Conservation (phyloP, 2,797 vertebrate species). For the Myotis findleyi region DNA sequence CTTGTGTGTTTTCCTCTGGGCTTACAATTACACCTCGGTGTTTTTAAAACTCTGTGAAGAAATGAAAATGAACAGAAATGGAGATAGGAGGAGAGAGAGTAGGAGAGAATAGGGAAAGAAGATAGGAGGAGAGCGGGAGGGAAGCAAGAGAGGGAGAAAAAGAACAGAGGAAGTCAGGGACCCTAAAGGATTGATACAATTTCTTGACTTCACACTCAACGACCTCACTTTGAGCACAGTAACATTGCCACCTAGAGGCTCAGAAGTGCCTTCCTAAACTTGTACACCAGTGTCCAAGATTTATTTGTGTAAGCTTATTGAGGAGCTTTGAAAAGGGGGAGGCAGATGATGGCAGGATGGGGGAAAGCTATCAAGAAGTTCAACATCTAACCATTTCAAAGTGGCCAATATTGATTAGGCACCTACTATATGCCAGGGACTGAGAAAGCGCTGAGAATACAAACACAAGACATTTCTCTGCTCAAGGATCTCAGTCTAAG, state of each 20-base stretch:
- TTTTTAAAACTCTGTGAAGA: conserved; percentile 19
- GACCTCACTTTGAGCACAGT: conserved; percentile 76
- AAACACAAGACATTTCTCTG: neutral
- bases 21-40: neutral
- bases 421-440: neutral
- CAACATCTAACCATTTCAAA: neutral
- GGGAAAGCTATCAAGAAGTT: neutral
- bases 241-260: conserved; percentile 88
- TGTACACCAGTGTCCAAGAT: fast-evolving
- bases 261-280: neutral
- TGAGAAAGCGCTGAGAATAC: neutral
- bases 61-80: neutral
- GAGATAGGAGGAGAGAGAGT: neutral
- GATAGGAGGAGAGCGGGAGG: neutral
- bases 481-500: neutral
- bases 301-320: neutral
- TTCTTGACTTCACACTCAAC: neutral
- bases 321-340: neutral
- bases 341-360: fast-evolving
- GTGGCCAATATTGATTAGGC: neutral
- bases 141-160: neutral
- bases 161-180: neutral
- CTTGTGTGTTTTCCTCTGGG: neutral
- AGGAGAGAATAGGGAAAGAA: neutral
- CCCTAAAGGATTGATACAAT: neutral